phyloP scores from a whole-genome alignment of 2,888 invertebrate species.

The Sarcophaga caerulescens region DNA sequence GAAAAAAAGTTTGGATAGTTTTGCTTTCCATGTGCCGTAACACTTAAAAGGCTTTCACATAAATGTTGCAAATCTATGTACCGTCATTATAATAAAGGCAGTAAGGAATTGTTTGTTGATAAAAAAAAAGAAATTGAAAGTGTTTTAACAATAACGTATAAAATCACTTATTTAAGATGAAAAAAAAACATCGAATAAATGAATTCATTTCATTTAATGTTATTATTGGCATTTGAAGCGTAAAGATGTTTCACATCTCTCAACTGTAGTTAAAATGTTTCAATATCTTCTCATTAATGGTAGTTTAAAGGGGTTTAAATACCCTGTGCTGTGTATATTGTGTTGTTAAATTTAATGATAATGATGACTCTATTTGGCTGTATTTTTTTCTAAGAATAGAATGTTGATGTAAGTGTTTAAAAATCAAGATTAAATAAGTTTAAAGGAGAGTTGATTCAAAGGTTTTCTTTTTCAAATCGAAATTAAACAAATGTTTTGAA shows the following conservation, averaged over 20 bases:
- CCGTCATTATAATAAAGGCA: not conserved
- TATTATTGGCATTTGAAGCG: not conserved
- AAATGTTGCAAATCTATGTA: not conserved
- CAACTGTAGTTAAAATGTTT: not conserved
- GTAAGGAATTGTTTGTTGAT: conserved; percentile 11
- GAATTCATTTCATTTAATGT: not conserved
- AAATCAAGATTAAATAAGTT: too few species aligned
- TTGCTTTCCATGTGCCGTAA: not conserved
- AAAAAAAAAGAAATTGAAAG: not conserved
- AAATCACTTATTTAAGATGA: too few species aligned
- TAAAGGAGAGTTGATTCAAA: too few species aligned
- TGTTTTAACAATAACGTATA: not conserved
- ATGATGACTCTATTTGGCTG: too few species aligned
- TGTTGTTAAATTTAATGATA: too few species aligned
- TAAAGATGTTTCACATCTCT: conserved; percentile 4
- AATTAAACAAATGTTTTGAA: too few species aligned
- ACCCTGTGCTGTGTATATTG: too few species aligned
- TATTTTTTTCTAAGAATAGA: too few species aligned
- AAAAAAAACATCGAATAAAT: not conserved
- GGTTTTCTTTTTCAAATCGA: too few species aligned
- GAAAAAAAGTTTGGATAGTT: not conserved
- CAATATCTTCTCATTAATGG: not conserved
- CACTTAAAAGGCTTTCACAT: not conserved
- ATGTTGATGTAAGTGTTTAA: too few species aligned
- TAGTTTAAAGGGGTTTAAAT: too few species aligned